These are phyloP conservation scores for Eulithis testata DNA, from an alignment of 2,888 invertebrate species.

Conservation along the genomic window DNA sequence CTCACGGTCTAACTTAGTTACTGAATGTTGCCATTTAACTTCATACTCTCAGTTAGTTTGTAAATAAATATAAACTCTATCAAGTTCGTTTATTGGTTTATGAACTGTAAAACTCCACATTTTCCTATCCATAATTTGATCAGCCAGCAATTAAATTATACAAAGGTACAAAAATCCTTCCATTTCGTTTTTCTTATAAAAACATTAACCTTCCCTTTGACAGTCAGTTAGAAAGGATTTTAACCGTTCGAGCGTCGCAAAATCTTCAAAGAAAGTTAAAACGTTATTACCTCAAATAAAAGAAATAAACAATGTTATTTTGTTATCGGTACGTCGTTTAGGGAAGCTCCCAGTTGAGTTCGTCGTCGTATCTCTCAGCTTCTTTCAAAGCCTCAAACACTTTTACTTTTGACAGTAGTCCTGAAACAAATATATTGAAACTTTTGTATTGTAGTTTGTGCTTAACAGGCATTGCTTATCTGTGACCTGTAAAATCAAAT, in stretches of 20 bases:
- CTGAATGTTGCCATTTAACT: no score
- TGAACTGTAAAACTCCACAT: not conserved
- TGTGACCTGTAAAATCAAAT: not conserved
- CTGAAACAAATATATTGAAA: slow-evolving; percentile 54
- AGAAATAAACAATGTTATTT: slow-evolving; percentile 17
- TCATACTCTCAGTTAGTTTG: no score
- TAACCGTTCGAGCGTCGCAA: slow-evolving; percentile 1
- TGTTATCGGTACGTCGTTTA: slow-evolving; percentile 7
- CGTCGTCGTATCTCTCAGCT: slow-evolving; percentile 86
- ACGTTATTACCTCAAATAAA: slow-evolving; percentile 14
- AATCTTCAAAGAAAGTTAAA: slow-evolving; percentile 20
- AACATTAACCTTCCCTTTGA: slow-evolving; percentile 3
- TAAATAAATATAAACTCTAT: no score
- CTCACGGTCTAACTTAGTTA: no score
- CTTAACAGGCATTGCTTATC: no score
- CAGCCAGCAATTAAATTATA: not conserved
- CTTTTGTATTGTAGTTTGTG: not conserved
- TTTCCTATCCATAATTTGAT: not conserved
- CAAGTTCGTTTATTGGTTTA: no score
- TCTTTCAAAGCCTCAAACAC: slow-evolving; percentile 77
- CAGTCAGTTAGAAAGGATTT: slow-evolving; percentile 16
- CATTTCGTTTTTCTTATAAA: slow-evolving; percentile 3
- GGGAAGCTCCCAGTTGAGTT: slow-evolving; percentile 87
- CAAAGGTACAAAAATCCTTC: not conserved
- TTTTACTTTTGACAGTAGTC: slow-evolving; percentile 74